phyloP scores from a whole-genome alignment of 2,113 vertebrate genomes.

The Vireo altiloquus region DNA sequence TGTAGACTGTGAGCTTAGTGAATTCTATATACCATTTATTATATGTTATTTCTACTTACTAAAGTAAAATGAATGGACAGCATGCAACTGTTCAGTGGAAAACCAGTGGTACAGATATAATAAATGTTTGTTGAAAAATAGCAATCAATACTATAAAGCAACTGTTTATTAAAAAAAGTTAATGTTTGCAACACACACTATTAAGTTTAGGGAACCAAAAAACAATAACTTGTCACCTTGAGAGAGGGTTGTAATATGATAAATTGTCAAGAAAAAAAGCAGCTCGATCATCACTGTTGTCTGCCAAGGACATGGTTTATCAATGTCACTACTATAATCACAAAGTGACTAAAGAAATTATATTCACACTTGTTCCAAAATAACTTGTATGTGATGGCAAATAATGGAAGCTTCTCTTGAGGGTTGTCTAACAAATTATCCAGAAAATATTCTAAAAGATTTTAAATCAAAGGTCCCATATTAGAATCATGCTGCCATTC shows the following conservation, averaged over 20 bases:
- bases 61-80: not conserved
- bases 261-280: conserved; percentile 69
- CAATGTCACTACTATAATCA: conserved; percentile 70
- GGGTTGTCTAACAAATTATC: not conserved
- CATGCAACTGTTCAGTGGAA: not conserved
- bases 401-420: not conserved
- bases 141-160: not conserved
- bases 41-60: not conserved
- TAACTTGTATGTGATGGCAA: not conserved
- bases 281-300: conserved; percentile 72
- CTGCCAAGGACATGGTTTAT: conserved; percentile 74
- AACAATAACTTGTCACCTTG: conserved; percentile 72
- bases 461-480: not conserved
- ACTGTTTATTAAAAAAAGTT: conserved; percentile 21
- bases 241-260: conserved; percentile 70
- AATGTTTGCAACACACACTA: conserved; percentile 50
- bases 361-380: not conserved
- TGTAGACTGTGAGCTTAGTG: not conserved
- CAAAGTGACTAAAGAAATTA: conserved; percentile 45
- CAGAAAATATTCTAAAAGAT: not conserved
- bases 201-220: conserved; percentile 59
- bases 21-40: not conserved
- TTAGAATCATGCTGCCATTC: not conserved
- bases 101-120: not conserved
- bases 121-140: conserved; percentile 2